A percentile compares a stretch with the other conserved stretches of the same genome.
Evolutionary conservation across 92 coral and sea anemone species (phyloP).

Genomic region (Parazoanthus swiftii): DNA sequence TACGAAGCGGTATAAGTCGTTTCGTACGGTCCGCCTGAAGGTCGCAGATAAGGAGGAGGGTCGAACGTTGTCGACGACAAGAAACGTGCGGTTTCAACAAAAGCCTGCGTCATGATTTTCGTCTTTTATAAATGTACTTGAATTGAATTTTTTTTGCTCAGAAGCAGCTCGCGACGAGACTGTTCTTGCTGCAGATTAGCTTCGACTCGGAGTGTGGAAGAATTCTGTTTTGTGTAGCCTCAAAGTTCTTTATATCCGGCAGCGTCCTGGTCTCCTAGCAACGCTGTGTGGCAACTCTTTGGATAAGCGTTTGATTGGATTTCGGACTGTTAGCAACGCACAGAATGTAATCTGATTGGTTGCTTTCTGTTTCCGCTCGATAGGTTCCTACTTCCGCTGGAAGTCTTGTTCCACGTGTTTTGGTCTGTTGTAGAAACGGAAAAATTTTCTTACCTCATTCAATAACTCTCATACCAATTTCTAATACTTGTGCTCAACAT

Average conservation of each 20-base stretch:
- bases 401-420: slow-evolving; percentile 27
- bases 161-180: slow-evolving; percentile 11
- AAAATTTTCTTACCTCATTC: slow-evolving; percentile 17
- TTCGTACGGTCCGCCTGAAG: slow-evolving; percentile 88
- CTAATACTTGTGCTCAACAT: not conserved
- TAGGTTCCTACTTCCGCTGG: slow-evolving; percentile 6
- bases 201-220: slow-evolving; percentile 22
- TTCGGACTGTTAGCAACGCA: slow-evolving; percentile 24
- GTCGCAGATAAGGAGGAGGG: slow-evolving; percentile 89
- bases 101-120: slow-evolving; percentile 71
- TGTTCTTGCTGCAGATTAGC: not conserved
- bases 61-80: slow-evolving; percentile 86
- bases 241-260: slow-evolving; percentile 75
- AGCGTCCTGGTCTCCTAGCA: slow-evolving; percentile 82
- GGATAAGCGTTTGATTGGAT: slow-evolving; percentile 26
- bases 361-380: slow-evolving; percentile 48
- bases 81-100: slow-evolving; percentile 85
- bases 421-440: slow-evolving; percentile 40
- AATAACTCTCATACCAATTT: not conserved
- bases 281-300: slow-evolving; percentile 41
- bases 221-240: slow-evolving; percentile 80
- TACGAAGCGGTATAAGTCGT: slow-evolving; percentile 90
- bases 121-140: not conserved
- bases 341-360: slow-evolving; percentile 51
- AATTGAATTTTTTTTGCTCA: not conserved